These are phyloP conservation scores for Zosterops lateralis DNA, from an alignment of 2,113 vertebrate genomes.

Conservation along the genomic window DNA sequence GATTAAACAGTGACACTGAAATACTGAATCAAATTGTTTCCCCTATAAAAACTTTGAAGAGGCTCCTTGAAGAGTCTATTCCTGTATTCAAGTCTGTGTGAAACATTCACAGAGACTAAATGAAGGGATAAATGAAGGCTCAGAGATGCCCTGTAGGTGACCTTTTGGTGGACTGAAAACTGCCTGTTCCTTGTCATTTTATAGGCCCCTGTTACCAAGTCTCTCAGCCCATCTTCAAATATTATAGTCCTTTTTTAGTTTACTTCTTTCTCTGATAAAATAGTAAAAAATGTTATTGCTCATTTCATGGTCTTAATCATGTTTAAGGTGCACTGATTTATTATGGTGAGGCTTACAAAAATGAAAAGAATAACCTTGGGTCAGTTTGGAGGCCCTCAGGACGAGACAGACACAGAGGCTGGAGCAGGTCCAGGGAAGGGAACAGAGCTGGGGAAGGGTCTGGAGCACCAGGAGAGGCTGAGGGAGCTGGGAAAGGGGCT, in stretches of 20 bases:
- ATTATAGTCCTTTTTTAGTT: neutral
- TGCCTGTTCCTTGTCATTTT: neutral
- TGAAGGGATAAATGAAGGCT: neutral
- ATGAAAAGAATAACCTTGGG: neutral
- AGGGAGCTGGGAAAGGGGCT: neutral
- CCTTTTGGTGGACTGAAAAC: neutral
- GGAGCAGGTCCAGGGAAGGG: rapidly evolving
- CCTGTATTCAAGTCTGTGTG: neutral
- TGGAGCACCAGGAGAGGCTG: rapidly evolving
- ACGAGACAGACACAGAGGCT: rapidly evolving
- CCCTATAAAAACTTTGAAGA: neutral
- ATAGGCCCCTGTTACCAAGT: neutral
- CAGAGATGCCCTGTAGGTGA: neutral
- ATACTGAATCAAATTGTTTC: neutral
- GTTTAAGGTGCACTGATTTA: neutral
- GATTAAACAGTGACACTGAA: neutral
- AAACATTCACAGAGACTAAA: neutral
- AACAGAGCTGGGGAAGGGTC: rapidly evolving
- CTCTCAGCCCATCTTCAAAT: neutral
- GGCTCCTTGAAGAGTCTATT: neutral
- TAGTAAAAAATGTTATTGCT: neutral
- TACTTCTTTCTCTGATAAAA: neutral
- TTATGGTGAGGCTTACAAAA: neutral
- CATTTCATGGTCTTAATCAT: neutral
- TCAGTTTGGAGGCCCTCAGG: neutral